phyloP scores from a whole-genome alignment of 53 echinoderm and acorn worm genomes.

The Hippasteria phrygiana region DNA sequence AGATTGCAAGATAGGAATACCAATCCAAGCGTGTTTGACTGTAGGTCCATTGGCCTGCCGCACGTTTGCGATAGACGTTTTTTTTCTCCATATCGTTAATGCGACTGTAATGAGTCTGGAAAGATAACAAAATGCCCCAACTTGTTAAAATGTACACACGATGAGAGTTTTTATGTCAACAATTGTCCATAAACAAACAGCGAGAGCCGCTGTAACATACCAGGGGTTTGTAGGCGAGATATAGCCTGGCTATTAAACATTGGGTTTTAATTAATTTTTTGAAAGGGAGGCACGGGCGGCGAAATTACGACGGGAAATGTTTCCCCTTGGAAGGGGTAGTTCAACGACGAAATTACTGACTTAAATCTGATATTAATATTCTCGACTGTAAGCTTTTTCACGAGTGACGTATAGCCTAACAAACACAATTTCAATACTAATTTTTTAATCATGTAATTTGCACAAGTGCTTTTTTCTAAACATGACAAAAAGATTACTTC shows the following conservation, averaged over 20 bases:
- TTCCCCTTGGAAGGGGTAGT: too few species aligned
- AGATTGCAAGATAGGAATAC: neutral
- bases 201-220: neutral
- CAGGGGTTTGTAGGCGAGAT: neutral
- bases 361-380: neutral
- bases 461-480: neutral
- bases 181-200: constrained; percentile 18
- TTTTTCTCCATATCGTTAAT: neutral
- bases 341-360: too few species aligned
- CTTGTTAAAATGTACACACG: constrained; percentile 20
- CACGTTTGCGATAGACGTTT: neutral
- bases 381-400: neutral
- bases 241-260: neutral
- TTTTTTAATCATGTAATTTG: neutral
- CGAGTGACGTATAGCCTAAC: neutral
- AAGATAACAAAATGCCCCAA: neutral
- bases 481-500: neutral
- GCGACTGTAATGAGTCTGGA: neutral
- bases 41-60: neutral
- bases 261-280: constrained; percentile 18
- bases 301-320: neutral
- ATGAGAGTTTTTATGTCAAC: neutral
- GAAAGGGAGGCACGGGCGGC: neutral
- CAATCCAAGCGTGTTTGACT: neutral
- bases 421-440: neutral